Percentiles rank a stretch among this genome's conserved stretches.
phyloP scores from a whole-genome alignment of 2,797 vertebrate species.

The Gadopsis bispinosus region DNA sequence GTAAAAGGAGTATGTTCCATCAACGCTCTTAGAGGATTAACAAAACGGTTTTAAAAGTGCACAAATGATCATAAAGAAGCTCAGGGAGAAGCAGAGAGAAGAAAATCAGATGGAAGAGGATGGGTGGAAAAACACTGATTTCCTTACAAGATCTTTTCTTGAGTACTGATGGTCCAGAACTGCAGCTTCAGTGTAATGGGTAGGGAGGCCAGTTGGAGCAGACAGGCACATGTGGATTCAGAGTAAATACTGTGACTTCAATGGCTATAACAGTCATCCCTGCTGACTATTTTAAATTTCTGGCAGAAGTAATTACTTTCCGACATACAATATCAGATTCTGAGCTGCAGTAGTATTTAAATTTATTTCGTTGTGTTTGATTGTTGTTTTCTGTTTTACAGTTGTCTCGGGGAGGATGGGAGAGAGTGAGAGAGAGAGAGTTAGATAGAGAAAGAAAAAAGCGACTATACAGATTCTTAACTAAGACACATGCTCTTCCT shows the following conservation, averaged over 20 bases:
- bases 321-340: background rate
- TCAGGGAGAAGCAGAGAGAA: conserved; percentile 26
- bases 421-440: too few relatives aligned
- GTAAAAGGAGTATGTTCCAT: conserved; percentile 1
- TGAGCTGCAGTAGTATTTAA: background rate
- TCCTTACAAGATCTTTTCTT: conserved; percentile 36
- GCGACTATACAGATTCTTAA: background rate
- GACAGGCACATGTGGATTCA: conserved; percentile 31
- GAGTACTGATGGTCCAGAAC: conserved; percentile 27
- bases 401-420: too few relatives aligned
- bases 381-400: background rate
- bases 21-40: conserved; percentile 26
- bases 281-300: background rate
- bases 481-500: background rate
- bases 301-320: conserved; percentile 8
- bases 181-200: conserved; percentile 16
- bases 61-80: conserved; percentile 31
- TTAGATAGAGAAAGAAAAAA: background rate
- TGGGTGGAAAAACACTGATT: conserved; percentile 40
- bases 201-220: conserved; percentile 24
- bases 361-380: conserved; percentile 2
- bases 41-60: conserved; percentile 36
- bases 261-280: background rate
- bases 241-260: conserved; percentile 24
- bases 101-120: conserved; percentile 39